These are phyloP conservation scores for Epinephelus cyanopodus DNA, from an alignment of 2,113 vertebrate genomes.

Conservation along the genomic window DNA sequence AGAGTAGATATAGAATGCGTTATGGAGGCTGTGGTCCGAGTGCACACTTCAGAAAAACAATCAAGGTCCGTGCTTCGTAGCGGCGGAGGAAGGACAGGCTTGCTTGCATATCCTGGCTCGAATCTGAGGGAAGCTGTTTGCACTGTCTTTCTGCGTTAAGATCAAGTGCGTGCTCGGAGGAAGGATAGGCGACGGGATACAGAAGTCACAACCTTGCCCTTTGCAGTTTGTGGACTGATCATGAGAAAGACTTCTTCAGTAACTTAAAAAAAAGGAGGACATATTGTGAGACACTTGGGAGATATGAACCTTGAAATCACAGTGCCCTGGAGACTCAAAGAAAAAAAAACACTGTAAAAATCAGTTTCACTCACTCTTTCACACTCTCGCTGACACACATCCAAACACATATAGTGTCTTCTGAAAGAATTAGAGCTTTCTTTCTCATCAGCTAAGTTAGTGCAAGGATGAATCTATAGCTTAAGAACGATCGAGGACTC, in stretches of 20 bases:
- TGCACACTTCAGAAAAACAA: constrained; percentile 31
- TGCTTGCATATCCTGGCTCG: constrained; percentile 60
- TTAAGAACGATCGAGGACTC: constrained; percentile 9
- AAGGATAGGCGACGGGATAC: constrained; percentile 66
- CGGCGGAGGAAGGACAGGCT: constrained; percentile 42
- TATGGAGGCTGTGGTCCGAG: constrained; percentile 45
- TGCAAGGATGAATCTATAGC: neutral
- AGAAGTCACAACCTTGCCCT: constrained; percentile 75
- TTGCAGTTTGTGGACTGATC: constrained; percentile 76
- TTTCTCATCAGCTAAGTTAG: constrained; percentile 1
- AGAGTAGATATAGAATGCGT: constrained; percentile 65
- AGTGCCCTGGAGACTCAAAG: constrained; percentile 35
- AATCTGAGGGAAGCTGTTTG: constrained; percentile 68
- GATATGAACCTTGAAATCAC: constrained; percentile 57
- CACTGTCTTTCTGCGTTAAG: constrained; percentile 71
- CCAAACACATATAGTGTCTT: neutral
- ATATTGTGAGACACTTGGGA: constrained; percentile 56
- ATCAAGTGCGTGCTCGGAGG: constrained; percentile 74
- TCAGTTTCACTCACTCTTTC: constrained; percentile 41
- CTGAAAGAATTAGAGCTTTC: neutral
- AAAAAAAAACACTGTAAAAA: constrained; percentile 19
- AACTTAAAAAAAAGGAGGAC: constrained; percentile 56
- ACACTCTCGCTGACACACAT: constrained; percentile 46
- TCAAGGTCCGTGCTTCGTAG: constrained; percentile 37
- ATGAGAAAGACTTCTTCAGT: constrained; percentile 70